Percentiles rank a stretch among this genome's conserved stretches.
These are phyloP conservation scores for Pedicia rivosa DNA, from an alignment of 2,888 invertebrate genomes.

Conservation along the genomic window DNA sequence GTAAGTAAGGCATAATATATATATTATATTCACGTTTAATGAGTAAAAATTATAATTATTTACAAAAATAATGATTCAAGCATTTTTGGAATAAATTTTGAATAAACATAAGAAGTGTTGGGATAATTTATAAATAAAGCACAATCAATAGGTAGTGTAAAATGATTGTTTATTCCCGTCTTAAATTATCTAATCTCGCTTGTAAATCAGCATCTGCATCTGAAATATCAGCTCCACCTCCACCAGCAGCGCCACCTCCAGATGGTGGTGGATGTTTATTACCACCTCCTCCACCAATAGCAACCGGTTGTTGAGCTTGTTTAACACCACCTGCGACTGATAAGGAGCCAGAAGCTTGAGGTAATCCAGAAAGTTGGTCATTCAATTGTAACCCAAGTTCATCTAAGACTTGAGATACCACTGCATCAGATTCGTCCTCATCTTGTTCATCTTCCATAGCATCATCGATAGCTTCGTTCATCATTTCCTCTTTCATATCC, in stretches of 20 bases:
- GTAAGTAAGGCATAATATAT: no score
- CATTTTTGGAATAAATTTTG: no score
- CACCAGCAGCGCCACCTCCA: slow-evolving; percentile 30
- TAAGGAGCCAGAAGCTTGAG: slow-evolving; percentile 42
- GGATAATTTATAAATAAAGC: no score
- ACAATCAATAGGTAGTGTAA: no score
- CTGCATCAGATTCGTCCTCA: slow-evolving; percentile 93
- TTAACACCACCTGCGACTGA: slow-evolving; percentile 40
- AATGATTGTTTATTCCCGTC: slow-evolving; percentile 71
- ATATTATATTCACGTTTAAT: no score
- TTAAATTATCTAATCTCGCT: slow-evolving; percentile 86
- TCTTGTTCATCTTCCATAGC: slow-evolving; percentile 98
- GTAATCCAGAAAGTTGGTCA: slow-evolving; percentile 82
- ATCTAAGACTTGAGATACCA: slow-evolving; percentile 91
- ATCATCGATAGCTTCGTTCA: slow-evolving; percentile 99
- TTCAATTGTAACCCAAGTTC: slow-evolving; percentile 91
- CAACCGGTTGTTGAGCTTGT: slow-evolving; percentile 42
- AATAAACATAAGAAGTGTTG: no score
- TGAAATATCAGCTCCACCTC: slow-evolving; percentile 36
- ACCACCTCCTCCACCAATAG: slow-evolving; percentile 30
- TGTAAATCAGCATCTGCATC: slow-evolving; percentile 96
- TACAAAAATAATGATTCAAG: no score
- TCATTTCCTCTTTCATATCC: slow-evolving; percentile 99
- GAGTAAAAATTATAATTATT: no score
- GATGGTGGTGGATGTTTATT: slow-evolving; percentile 26